Conservation (phyloP, 1,140 invertebrate genomes). For the Anastrepha obliqua region DNA sequence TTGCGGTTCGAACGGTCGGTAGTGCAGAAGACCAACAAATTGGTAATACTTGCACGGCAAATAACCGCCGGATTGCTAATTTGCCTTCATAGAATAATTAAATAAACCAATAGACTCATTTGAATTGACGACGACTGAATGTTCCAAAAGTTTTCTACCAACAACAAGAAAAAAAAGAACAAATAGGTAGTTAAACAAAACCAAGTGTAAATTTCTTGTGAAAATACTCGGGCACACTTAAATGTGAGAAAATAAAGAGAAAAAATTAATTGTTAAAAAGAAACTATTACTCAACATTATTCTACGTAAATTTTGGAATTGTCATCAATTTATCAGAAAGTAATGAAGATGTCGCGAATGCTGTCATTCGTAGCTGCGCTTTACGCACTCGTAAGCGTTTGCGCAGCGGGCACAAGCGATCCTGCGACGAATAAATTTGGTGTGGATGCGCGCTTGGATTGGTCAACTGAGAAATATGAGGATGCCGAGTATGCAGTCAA, state of each 20-base stretch:
- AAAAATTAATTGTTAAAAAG: too few relatives aligned
- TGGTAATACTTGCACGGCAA: constrained; percentile 17
- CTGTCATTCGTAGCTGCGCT: not conserved
- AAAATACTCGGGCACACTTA: too few relatives aligned
- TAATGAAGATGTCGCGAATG: not conserved
- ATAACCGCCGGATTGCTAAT: not conserved
- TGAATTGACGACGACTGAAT: not conserved
- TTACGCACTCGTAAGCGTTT: not conserved
- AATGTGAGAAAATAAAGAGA: too few relatives aligned
- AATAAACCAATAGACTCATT: not conserved
- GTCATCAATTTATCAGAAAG: not conserved
- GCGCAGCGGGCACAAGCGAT: too few relatives aligned
- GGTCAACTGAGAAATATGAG: not conserved
- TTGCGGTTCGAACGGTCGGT: constrained; percentile 27
- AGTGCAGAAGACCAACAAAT: constrained; percentile 11
- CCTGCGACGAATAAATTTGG: not conserved
- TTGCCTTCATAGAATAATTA: not conserved
- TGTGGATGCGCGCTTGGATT: not conserved
- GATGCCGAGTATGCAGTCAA: not conserved
- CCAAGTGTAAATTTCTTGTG: not conserved
- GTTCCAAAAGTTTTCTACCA: not conserved
- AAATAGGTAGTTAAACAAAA: not conserved
- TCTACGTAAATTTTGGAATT: not conserved
- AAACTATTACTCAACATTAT: too few relatives aligned
- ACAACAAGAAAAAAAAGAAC: not conserved